A percentile compares a stretch with the other conserved stretches of the same genome.
phyloP scores from a whole-genome alignment of 2,797 vertebrate species.

The Coracias cyanogaster region DNA sequence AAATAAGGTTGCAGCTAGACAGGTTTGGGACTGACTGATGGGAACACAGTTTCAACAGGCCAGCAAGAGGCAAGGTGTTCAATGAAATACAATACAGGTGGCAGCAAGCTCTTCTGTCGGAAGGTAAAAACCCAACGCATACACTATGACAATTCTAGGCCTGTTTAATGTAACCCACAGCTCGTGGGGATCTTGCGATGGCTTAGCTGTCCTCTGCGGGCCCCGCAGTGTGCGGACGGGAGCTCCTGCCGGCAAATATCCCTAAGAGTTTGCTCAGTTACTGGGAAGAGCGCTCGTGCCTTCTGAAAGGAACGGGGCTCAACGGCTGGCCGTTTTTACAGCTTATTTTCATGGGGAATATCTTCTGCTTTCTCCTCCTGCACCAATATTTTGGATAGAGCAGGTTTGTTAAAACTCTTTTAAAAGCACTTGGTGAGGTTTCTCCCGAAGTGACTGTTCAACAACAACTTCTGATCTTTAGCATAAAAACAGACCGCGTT shows the following conservation, averaged over 20 bases:
- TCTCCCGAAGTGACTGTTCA: background rate
- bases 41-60: background rate
- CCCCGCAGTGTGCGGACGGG: background rate
- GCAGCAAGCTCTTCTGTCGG: background rate
- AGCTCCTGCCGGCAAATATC: background rate
- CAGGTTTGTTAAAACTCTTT: background rate
- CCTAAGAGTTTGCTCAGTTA: background rate
- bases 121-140: background rate
- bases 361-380: background rate
- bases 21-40: background rate
- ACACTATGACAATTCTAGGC: background rate
- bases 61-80: background rate
- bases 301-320: background rate
- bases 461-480: background rate
- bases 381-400: slow-evolving; percentile 14
- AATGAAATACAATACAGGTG: background rate
- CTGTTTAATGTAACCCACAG: slow-evolving; percentile 1
- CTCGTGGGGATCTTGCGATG: background rate
- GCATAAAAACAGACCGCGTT: background rate
- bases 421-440: background rate
- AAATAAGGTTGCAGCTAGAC: background rate
- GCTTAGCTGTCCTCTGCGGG: background rate
- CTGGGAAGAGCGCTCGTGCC: background rate
- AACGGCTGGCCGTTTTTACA: background rate
- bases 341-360: background rate